phyloP scores from a whole-genome alignment of 2,113 vertebrate species.

The Heliornis fulica region DNA sequence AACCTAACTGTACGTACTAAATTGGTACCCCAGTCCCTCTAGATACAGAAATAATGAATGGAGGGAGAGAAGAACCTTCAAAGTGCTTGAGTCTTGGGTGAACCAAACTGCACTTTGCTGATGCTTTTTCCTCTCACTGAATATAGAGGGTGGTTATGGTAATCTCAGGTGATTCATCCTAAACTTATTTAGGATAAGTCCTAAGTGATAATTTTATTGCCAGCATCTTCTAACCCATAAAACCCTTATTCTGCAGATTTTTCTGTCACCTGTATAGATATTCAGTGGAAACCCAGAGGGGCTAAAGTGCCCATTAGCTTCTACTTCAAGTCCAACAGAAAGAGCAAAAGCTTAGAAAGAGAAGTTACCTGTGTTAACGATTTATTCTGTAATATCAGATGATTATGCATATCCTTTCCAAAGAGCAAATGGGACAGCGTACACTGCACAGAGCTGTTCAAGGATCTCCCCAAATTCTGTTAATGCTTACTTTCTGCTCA shows the following conservation, averaged over 20 bases:
- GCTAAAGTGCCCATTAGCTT: background rate
- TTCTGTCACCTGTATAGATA: background rate
- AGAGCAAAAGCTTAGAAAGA: background rate
- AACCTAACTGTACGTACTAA: background rate
- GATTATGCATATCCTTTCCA: background rate
- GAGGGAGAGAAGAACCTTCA: background rate
- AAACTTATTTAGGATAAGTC: background rate
- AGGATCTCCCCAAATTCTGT: background rate
- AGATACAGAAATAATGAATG: background rate
- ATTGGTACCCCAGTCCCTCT: background rate
- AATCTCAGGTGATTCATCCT: background rate
- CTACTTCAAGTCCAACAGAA: background rate
- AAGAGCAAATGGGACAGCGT: background rate
- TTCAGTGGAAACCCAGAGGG: background rate
- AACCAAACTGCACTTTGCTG: background rate
- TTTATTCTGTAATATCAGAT: background rate
- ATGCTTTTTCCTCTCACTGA: background rate
- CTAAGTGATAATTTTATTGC: background rate
- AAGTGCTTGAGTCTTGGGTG: background rate
- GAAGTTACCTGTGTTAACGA: background rate
- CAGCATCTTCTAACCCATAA: background rate
- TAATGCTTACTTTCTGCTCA: background rate
- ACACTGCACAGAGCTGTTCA: background rate
- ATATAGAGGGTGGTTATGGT: background rate
- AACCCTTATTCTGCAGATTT: background rate